Conservation (phyloP, 1,140 invertebrate genomes). For the Aphelenchoides avenae region DNA sequence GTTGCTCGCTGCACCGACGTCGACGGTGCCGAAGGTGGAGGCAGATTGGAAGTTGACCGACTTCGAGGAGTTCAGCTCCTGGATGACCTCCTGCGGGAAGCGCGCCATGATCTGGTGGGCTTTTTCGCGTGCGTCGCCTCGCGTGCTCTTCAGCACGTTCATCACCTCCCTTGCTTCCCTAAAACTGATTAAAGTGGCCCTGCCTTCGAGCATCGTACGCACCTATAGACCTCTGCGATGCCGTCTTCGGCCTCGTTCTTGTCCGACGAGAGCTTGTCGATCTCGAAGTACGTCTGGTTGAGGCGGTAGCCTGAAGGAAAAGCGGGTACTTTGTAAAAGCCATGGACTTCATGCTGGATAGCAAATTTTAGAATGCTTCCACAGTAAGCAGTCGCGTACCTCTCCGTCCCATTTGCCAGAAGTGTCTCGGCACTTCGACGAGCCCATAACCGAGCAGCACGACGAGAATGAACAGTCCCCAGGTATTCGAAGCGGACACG, state of each 20-base stretch:
- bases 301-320: conserved; percentile 62
- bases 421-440: conserved; percentile 83
- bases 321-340: conserved; percentile 13
- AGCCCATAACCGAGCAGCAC: conserved; percentile 90
- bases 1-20: conserved; percentile 30
- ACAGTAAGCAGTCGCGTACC: conserved; percentile 25
- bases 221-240: conserved; percentile 90
- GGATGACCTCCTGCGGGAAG: conserved; percentile 44
- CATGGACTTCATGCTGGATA: not conserved
- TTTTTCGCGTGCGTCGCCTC: conserved; percentile 41
- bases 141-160: conserved; percentile 51
- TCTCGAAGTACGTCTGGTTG: conserved; percentile 86
- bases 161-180: conserved; percentile 50
- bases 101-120: conserved; percentile 42
- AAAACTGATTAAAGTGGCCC: conserved; percentile 16
- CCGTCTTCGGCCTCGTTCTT: conserved; percentile 93
- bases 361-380: not conserved
- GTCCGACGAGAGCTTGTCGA: conserved; percentile 92
- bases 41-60: conserved; percentile 13
- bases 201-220: conserved; percentile 38
- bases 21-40: conserved; percentile 7
- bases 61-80: no score
- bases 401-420: conserved; percentile 67
- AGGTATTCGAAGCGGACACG: conserved; percentile 97
- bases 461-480: conserved; percentile 92